These are phyloP conservation scores for Drosophila albomicans DNA, from an alignment of 1,140 invertebrate genomes.

Conservation along the genomic window DNA sequence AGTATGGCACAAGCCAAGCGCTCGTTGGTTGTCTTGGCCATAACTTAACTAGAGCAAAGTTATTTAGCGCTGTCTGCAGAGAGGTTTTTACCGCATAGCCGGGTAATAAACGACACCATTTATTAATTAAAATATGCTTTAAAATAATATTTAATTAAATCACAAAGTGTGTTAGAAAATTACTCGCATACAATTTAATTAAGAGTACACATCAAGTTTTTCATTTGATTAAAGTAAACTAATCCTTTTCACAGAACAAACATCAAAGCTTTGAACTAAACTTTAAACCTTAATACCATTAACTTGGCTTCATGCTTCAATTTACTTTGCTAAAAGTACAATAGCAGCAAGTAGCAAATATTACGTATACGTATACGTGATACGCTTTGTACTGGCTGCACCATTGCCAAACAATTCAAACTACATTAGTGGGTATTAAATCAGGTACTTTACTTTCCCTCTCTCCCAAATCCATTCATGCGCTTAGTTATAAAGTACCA, in stretches of 20 bases:
- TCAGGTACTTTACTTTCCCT: not conserved
- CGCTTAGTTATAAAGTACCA: slow-evolving; percentile 6
- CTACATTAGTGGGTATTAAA: not conserved
- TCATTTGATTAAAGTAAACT: too few species aligned
- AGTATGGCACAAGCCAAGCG: not conserved
- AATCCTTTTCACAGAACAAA: too few species aligned
- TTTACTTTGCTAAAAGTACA: not conserved
- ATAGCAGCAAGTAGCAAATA: not conserved
- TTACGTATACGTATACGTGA: not conserved
- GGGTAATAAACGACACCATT: not conserved
- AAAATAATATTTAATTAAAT: not conserved
- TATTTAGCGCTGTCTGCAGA: not conserved
- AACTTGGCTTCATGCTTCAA: too few species aligned
- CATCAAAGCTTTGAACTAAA: too few species aligned
- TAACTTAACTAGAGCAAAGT: not conserved
- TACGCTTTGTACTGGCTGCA: not conserved
- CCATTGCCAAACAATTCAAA: not conserved
- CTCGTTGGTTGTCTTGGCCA: not conserved
- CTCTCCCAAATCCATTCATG: not conserved
- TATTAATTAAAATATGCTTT: not conserved
- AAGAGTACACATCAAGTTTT: too few species aligned
- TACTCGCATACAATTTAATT: too few species aligned
- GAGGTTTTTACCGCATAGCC: not conserved
- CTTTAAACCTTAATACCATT: too few species aligned
- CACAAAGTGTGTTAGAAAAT: too few species aligned